A percentile compares a stretch with the other conserved stretches of the same genome.
These are phyloP conservation scores for Gymnobelideus leadbeateri DNA, from an alignment of 2,113 vertebrate species.

Conservation along the genomic window DNA sequence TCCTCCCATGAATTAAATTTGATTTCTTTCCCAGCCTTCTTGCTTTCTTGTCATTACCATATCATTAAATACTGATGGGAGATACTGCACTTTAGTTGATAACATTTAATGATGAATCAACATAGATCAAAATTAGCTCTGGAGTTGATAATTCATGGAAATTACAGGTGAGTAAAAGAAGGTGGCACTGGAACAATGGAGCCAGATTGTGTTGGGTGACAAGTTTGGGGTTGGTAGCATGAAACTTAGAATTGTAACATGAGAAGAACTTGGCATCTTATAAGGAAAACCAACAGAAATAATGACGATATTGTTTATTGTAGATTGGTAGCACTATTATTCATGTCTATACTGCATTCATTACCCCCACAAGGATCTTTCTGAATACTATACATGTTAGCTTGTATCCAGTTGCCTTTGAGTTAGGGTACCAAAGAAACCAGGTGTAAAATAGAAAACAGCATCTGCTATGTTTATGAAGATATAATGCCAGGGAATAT, in stretches of 20 bases:
- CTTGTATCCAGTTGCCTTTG: conserved; percentile 3
- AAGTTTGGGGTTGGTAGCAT: background rate
- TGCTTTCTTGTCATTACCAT: background rate
- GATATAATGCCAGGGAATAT: background rate
- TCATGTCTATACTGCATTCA: background rate
- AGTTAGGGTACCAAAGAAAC: background rate
- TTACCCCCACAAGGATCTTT: background rate
- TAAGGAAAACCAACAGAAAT: background rate
- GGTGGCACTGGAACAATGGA: background rate
- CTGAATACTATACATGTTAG: background rate
- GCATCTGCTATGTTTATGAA: background rate
- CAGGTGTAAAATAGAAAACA: background rate
- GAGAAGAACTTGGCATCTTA: background rate
- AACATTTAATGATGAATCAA: background rate
- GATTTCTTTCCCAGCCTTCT: background rate
- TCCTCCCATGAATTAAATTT: background rate
- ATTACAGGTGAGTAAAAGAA: background rate
- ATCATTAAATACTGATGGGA: background rate
- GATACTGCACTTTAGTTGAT: background rate
- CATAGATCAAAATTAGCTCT: background rate
- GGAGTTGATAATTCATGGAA: background rate
- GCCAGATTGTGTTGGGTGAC: background rate
- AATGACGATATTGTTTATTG: background rate
- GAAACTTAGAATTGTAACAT: background rate
- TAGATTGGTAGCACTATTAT: background rate